Conservation (phyloP, 2,797 vertebrate genomes). For the Rhyacichthys aspro region DNA sequence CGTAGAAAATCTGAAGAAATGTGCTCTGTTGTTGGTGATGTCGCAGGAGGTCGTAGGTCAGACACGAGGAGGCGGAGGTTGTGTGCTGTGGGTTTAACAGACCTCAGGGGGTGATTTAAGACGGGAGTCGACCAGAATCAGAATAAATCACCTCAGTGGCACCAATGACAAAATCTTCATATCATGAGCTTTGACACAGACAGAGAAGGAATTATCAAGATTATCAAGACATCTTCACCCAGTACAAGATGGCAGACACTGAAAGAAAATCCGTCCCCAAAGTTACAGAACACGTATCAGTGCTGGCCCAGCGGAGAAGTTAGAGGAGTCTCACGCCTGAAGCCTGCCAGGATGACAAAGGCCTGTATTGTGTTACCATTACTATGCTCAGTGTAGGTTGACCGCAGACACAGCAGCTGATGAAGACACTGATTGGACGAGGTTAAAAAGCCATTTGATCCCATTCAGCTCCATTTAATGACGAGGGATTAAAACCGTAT, state of each 20-base stretch:
- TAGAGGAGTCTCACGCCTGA: constrained; percentile 40
- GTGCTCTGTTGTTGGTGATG: constrained; percentile 4
- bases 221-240: no score
- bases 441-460: constrained; percentile 77
- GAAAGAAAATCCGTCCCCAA: no score
- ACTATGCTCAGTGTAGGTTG: constrained; percentile 69
- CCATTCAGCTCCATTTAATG: constrained; percentile 63
- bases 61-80: constrained; percentile 51
- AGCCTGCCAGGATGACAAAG: constrained; percentile 71
- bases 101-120: constrained; percentile 77
- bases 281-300: constrained; percentile 27
- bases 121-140: constrained; percentile 73
- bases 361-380: constrained; percentile 79
- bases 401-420: constrained; percentile 64
- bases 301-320: constrained; percentile 19
- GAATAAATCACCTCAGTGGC: constrained; percentile 77
- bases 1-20: background rate
- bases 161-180: constrained; percentile 73
- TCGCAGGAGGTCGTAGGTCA: background rate
- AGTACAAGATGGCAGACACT: no score
- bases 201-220: background rate
- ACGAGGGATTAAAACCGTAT: constrained; percentile 63
- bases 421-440: constrained; percentile 75
- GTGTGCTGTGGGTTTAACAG: constrained; percentile 55
- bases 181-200: constrained; percentile 29